Conservation (phyloP, 2,113 vertebrate genomes). For the Gulo gulo region DNA sequence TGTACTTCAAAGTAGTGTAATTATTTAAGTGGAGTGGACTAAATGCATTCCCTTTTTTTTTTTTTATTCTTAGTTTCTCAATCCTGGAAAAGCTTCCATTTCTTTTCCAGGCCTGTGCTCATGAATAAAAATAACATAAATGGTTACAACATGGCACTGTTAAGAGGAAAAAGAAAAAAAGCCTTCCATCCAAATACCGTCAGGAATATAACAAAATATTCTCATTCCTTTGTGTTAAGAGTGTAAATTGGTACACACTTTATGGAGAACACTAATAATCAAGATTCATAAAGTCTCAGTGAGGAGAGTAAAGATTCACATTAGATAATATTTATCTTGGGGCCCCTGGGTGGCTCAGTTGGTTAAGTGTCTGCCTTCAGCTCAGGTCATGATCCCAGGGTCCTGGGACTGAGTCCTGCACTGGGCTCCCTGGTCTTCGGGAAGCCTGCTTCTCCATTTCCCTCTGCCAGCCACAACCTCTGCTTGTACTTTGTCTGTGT, state of each 20-base stretch:
- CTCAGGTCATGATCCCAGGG: too few relatives aligned
- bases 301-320: neutral
- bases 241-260: neutral
- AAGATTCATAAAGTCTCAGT: neutral
- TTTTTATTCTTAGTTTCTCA: conserved; percentile 22
- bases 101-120: neutral
- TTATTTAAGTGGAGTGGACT: neutral
- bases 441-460: too few relatives aligned
- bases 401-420: too few relatives aligned
- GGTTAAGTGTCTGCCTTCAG: too few relatives aligned
- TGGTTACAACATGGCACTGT: neutral
- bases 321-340: neutral
- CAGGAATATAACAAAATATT: neutral
- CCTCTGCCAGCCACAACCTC: too few relatives aligned
- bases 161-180: neutral
- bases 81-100: neutral
- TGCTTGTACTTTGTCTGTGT: too few relatives aligned
- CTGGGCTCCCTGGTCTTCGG: too few relatives aligned
- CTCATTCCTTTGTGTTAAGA: neutral
- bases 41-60: conserved; percentile 27
- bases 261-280: neutral
- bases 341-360: neutral
- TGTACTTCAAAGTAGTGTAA: conserved; percentile 3
- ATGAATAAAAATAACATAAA: conserved; percentile 22
- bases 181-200: neutral